Base-by-base conservation (phyloP, 2,888 invertebrate species). In the Pedicia rivosa region DNA sequence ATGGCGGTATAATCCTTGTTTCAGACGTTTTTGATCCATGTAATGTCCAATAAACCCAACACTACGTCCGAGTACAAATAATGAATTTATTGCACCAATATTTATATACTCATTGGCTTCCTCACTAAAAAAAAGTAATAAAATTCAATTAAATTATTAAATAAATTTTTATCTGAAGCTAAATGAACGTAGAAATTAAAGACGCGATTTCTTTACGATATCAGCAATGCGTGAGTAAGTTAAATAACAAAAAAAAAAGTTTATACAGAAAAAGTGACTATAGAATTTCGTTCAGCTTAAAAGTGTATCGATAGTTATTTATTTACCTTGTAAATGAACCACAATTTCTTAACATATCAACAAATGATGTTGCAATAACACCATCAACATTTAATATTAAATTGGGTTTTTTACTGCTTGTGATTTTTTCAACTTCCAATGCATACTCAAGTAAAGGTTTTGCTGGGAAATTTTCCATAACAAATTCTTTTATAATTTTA, bases 381-480 rank as follows among this genome's bases (percentile, higher is more conserved):
- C 98, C 98, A 64, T 98, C 98, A 14, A 99, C 98, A 63, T 98
- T 99, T 42, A 98, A 72, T 57, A 99, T 99, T 39, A 98, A 72
- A 67, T 99, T 98, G n/a, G 98, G 98, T 65, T 98, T 98, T 73
- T 98, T 98, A 50, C 92, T 82, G 3, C 94, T 99, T 14, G 98
- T 99, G 53, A 98, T 91, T 55, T 95, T 94, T 54, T 98, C 98
- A 24, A 98, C 97, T 65, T 95, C 92, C 9, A 95, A 66, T 2
- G 98, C 98, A 62, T 94, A 98, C 43, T 83, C 73, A 9, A 97
- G 72, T n/a, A 98, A 70, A 0, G 97, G 97, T 47, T 86, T 88
- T 3, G 82, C 73, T 2, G 95, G 95, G 71, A 94, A 94, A 55
- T 88, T 78, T 40, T 90, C 77, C 62, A 88, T 70, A 14, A 94